A percentile compares a stretch with the other conserved stretches of the same genome.
phyloP scores from a whole-genome alignment of 2,888 invertebrate genomes.

The Nemotelus nigrinus region DNA sequence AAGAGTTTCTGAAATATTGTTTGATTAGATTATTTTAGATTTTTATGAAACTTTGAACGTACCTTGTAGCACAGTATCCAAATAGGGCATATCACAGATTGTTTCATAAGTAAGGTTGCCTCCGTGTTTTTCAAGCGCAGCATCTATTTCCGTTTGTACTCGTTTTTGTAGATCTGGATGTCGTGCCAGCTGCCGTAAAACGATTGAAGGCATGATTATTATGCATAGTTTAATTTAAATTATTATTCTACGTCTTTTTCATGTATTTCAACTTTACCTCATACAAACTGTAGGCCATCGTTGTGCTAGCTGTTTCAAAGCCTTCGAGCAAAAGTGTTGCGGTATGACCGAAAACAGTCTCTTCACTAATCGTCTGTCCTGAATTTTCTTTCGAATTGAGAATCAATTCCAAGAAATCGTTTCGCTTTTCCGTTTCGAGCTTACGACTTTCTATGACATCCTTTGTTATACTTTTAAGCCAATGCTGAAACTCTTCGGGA shows the following conservation, averaged over 20 bases:
- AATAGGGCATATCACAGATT: slow-evolving; percentile 20
- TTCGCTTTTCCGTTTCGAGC: neutral
- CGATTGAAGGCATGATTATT: neutral
- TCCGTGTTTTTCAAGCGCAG: slow-evolving; percentile 8
- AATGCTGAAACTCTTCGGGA: slow-evolving; percentile 23
- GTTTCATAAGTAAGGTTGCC: slow-evolving; percentile 29
- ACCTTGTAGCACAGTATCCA: slow-evolving; percentile 34
- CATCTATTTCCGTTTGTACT: slow-evolving; percentile 31
- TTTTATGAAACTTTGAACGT: neutral
- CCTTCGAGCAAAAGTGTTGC: slow-evolving; percentile 47
- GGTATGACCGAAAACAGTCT: slow-evolving; percentile 40
- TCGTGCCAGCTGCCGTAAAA: slow-evolving; percentile 1
- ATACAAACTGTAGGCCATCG: slow-evolving; percentile 47
- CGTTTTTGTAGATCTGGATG: slow-evolving; percentile 21
- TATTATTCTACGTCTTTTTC: neutral
- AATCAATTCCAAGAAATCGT: slow-evolving; percentile 37
- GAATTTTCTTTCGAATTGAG: slow-evolving; percentile 37
- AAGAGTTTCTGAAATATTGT: slow-evolving; percentile 35
- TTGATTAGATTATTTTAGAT: neutral
- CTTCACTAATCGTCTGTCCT: slow-evolving; percentile 2
- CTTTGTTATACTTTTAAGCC: slow-evolving; percentile 14
- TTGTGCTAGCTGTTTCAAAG: slow-evolving; percentile 48
- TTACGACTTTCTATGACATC: slow-evolving; percentile 4
- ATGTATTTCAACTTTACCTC: slow-evolving; percentile 29
- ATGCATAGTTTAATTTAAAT: neutral